phyloP scores from a whole-genome alignment of 2,888 invertebrate genomes.

The Eristalis pertinax region DNA sequence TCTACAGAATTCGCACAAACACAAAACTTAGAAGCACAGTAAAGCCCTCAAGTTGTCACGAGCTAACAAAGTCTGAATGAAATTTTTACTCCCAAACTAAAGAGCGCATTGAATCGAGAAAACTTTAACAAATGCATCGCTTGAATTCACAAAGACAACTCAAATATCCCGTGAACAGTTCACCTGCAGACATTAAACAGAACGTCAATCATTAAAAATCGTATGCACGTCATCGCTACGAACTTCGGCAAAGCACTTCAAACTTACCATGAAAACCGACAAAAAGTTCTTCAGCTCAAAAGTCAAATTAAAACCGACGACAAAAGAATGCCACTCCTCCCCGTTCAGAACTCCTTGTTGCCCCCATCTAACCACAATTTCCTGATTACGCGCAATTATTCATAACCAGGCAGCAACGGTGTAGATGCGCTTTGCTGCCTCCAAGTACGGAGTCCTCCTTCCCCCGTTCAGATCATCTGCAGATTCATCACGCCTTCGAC shows the following conservation, averaged over 20 bases:
- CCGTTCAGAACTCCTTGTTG: not conserved
- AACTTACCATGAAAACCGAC: not conserved
- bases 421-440: not conserved
- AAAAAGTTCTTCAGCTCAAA: not conserved
- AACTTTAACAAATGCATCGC: not conserved
- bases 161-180: not conserved
- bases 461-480: not conserved
- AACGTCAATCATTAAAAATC: not conserved
- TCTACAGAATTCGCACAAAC: no score
- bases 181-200: not conserved
- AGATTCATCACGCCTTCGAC: constrained; percentile 9
- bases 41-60: no score
- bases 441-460: not conserved
- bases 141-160: not conserved
- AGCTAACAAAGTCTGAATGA: not conserved
- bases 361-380: not conserved
- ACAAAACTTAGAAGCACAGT: no score
- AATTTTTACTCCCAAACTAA: not conserved
- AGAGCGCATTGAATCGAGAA: not conserved
- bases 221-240: not conserved
- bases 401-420: not conserved
- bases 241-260: not conserved
- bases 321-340: not conserved
- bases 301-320: not conserved
- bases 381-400: not conserved